phyloP scores from a whole-genome alignment of 2,113 vertebrate genomes.

The Lipotes vexillifer region DNA sequence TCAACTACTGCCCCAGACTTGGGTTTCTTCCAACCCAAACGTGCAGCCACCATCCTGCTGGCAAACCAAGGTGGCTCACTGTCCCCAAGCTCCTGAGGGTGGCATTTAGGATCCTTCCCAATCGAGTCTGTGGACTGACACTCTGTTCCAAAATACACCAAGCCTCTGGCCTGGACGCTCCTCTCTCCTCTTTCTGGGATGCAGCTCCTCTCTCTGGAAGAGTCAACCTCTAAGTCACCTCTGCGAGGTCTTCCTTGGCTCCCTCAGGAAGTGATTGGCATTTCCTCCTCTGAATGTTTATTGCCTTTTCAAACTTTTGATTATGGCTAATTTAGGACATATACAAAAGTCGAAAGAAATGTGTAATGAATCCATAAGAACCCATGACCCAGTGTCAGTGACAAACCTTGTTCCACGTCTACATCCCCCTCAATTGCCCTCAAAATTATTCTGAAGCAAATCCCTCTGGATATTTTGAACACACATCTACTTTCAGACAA shows the following conservation, averaged over 20 bases:
- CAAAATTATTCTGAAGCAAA: background rate
- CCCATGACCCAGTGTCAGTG: background rate
- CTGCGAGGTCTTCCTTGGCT: background rate
- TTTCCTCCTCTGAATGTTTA: background rate
- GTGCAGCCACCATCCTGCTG: background rate
- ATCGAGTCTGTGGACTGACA: background rate
- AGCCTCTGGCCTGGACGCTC: background rate
- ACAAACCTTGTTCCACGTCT: background rate
- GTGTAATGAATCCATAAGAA: background rate
- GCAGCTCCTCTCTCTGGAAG: background rate
- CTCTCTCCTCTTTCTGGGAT: background rate
- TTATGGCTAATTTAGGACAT: background rate
- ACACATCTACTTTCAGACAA: background rate
- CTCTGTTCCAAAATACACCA: background rate
- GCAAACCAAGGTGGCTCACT: background rate
- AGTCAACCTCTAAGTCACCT: background rate
- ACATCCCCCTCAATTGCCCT: fast-evolving
- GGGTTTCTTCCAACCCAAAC: background rate
- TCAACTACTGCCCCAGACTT: background rate
- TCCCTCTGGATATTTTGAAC: background rate
- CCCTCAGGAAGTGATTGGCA: background rate
- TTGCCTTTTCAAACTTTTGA: background rate
- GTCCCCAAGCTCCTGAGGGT: background rate
- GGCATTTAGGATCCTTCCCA: background rate
- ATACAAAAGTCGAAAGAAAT: background rate